Conservation (phyloP, 1,140 invertebrate genomes). For the Fragariocoptes setiger region DNA sequence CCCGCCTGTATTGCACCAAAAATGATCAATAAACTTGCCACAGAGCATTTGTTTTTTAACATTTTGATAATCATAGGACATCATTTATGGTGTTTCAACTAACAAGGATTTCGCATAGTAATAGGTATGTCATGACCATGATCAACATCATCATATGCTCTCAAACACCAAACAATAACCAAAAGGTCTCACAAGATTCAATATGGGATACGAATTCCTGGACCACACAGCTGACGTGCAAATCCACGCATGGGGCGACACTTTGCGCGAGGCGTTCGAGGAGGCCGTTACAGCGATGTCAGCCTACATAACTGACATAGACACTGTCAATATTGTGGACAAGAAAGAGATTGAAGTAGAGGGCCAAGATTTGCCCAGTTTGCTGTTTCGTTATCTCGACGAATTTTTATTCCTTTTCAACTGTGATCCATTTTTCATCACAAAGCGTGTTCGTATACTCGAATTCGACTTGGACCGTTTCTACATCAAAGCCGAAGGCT, state of each 20-base stretch:
- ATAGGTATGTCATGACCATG: too few species aligned
- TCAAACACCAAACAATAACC: too few species aligned
- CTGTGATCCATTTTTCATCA: conserved; percentile 48
- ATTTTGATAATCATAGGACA: too few species aligned
- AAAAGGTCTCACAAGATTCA: too few species aligned
- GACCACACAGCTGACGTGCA: neutral
- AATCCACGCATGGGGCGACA: conserved; percentile 64
- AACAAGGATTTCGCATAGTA: too few species aligned
- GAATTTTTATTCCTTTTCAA: conserved; percentile 73
- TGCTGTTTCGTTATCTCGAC: conserved; percentile 75
- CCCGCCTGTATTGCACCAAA: too few species aligned
- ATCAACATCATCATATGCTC: too few species aligned
- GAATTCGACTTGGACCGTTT: conserved; percentile 57
- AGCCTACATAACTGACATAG: conserved; percentile 78
- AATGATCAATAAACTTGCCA: too few species aligned
- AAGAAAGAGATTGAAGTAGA: conserved; percentile 47
- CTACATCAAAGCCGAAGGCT: conserved; percentile 49
- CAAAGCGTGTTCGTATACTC: conserved; percentile 51
- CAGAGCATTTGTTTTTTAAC: too few species aligned
- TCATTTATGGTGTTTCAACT: too few species aligned
- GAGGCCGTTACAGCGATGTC: conserved; percentile 83
- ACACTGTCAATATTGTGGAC: conserved; percentile 42
- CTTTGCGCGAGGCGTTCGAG: conserved; percentile 61
- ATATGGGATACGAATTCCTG: neutral
- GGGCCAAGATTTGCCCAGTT: conserved; percentile 46